Base-by-base conservation (phyloP, 1,140 invertebrate genomes). In the Microplitis demolitor region DNA sequence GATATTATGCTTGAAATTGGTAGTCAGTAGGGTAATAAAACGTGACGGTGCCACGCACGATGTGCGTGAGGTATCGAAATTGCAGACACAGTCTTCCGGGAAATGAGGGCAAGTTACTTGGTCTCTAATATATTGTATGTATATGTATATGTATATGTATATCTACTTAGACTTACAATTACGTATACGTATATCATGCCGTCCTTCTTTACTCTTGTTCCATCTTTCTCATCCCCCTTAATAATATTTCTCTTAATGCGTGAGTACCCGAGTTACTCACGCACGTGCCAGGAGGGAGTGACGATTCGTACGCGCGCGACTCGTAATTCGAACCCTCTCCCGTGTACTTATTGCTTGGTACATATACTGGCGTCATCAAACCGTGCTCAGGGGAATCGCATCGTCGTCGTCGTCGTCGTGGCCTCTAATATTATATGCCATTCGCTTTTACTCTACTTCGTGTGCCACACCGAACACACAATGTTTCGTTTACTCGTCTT, bases 51-150 rank as follows among this genome's bases (percentile, higher is more conserved):
- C 64, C 64, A 67, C 58, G 68, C 68, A 70, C 68, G 37, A 33
- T 14, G 69, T 71, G 69, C 69, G 69, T 71, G 61, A 66, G 61
- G n/a, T 66, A 64, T 64, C 51, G 61, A 71, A 71, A 71, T 71
- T 66, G 62, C 35, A 61, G 33, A 54, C 45, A 53, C 8, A 35
- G 53, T 53, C 50, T 56, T 66, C 61, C 51, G 35, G 69, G 69
- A 64, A 71, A 71, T 50, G 69, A 63, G 69, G 50, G n/a, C 61
- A 58, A 50, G 24, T 45, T 34, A 45, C 56, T 35, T 33, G 45
- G 14, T 53, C 39, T 53, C 45, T 34, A 31, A 13, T 9, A 14
- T 14, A 13, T 37, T 14, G 9, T 45, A 45, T 9, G 6, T 45
- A 45, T 45, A 45, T 5, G 5, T 45, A 45, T 13, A 14, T 14